Base-by-base conservation (phyloP, 2,888 invertebrate genomes). In the Rotaria socialis region DNA sequence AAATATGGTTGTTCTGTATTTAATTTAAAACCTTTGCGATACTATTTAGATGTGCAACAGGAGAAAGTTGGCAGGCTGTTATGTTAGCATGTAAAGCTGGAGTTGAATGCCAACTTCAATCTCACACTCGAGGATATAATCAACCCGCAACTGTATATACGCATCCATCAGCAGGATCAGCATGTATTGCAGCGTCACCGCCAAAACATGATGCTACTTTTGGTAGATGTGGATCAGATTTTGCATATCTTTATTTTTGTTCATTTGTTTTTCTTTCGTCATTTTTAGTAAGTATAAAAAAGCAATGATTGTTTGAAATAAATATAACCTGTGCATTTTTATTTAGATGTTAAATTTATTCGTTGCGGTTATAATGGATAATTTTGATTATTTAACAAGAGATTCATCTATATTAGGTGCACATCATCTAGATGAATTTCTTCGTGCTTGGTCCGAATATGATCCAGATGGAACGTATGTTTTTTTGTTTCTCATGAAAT, bases 281-380 rank as follows among this genome's bases (percentile, higher is more conserved):
- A 86, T 99, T 99, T 94, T 94, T 99, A 92, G 96, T 96, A 92
- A 94, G 94, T 93, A 80, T 3, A 22, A 35, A 35, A 35, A 35
- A 35, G 2, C 35, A 35, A 35, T 35, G 35, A 35, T 35, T 35
- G 35, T 35, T 35, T 7, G 10, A n/a, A 27, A 27, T 24, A 58
- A 50, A 10, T 8, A 16, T 52, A 19, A n/a, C n/a, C 6, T 8
- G 7, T 16, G 2, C 27, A 27, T 16, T 60, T 56, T 86, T 75
- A 88, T 89, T 47, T 88, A 95, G 95, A 99, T 99, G 99, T 94
- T 99, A 92, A 99, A 99, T 93, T 94, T 99, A 92, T 99, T 99
- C 94, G 99, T 99, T 91, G 99, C 99, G 91, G 99, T 99, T 92
- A 99, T 99, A 92, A 99, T 99, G 99, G 99, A 99, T 93, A 99